phyloP scores from a whole-genome alignment of 2,888 invertebrate genomes.

The Zonitis immaculata region DNA sequence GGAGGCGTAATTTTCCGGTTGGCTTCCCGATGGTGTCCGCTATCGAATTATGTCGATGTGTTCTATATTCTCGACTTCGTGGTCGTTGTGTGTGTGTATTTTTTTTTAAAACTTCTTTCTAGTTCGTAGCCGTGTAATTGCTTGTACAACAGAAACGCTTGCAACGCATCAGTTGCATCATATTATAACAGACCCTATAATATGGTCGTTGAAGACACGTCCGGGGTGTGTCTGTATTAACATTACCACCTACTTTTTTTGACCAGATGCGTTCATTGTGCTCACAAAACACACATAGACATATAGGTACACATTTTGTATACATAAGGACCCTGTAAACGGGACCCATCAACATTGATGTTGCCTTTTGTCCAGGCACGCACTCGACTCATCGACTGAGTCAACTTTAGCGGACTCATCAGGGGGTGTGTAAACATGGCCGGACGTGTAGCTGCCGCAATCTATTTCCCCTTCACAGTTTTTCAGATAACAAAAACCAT shows the following conservation, averaged over 20 bases:
- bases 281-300: constrained; percentile 1
- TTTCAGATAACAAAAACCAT: constrained; percentile 19
- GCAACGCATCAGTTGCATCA: constrained; percentile 5
- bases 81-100: background rate
- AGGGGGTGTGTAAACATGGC: constrained; percentile 44
- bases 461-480: constrained; percentile 31
- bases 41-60: constrained; percentile 2
- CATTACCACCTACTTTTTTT: background rate
- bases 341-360: constrained; percentile 31
- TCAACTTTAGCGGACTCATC: constrained; percentile 43
- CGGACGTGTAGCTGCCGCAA: constrained; percentile 41
- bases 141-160: background rate
- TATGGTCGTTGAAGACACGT: constrained; percentile 10
- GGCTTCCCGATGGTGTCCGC: background rate
- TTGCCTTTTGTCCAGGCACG: constrained; percentile 45
- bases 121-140: background rate
- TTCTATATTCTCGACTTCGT: background rate
- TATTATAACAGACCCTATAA: background rate
- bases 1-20: constrained; percentile 1
- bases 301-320: background rate
- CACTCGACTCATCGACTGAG: constrained; percentile 45
- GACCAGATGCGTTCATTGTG: constrained; percentile 15
- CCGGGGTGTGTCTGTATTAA: constrained; percentile 4
- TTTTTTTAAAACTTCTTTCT: background rate
- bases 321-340: constrained; percentile 6